A percentile compares a stretch with the other conserved stretches of the same genome.
These are phyloP conservation scores for Acropora tenuis DNA, from an alignment of 64 coral and sea anemone genomes.

Conservation along the genomic window DNA sequence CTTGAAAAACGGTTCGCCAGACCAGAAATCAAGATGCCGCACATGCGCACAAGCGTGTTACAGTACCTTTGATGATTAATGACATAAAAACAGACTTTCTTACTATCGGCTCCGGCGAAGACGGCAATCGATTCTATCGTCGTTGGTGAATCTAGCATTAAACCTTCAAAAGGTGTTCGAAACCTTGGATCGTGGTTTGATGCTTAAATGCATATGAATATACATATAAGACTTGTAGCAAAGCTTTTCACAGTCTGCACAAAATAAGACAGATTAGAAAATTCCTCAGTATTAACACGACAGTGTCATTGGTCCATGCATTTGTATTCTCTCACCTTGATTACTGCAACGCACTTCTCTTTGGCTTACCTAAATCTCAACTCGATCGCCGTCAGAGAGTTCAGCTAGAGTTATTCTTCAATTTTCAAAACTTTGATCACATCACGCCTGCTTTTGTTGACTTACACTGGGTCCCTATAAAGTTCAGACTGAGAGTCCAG, in stretches of 20 bases:
- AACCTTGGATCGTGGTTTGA: slow-evolving; percentile 49
- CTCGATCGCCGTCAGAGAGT: too few relatives aligned
- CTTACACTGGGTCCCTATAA: too few relatives aligned
- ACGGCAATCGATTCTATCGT: background rate
- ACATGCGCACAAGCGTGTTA: too few relatives aligned
- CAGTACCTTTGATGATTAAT: background rate
- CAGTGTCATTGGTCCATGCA: background rate
- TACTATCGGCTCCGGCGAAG: background rate
- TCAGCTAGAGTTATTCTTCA: too few relatives aligned
- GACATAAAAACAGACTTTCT: background rate
- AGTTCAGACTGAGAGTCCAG: too few relatives aligned
- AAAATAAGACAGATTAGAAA: slow-evolving; percentile 39
- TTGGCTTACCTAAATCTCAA: background rate
- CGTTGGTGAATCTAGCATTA: background rate
- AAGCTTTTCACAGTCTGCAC: slow-evolving; percentile 30
- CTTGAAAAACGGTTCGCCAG: too few relatives aligned
- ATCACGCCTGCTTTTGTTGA: too few relatives aligned
- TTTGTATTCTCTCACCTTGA: slow-evolving; percentile 27
- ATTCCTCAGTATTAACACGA: background rate
- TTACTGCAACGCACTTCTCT: slow-evolving; percentile 20
- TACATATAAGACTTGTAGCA: background rate
- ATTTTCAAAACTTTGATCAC: too few relatives aligned
- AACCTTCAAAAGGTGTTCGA: background rate
- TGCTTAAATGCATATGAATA: slow-evolving; percentile 6
- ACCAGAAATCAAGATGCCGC: too few relatives aligned